Conservation (phyloP, 2,888 invertebrate species). For the Pherbina coryleti region DNA sequence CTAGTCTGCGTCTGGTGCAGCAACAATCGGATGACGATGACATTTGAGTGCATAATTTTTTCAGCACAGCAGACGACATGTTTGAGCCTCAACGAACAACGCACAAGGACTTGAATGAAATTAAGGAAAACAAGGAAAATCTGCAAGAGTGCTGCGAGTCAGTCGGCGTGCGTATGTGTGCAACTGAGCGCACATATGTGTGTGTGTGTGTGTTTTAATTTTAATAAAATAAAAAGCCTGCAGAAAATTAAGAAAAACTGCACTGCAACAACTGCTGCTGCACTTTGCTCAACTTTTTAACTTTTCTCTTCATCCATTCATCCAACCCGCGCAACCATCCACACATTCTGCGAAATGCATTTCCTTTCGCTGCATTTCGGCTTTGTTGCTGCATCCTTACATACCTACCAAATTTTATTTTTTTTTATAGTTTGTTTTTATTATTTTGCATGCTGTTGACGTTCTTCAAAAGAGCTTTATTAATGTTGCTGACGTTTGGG, state of each 20-base stretch:
- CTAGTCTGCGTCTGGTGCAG: neutral
- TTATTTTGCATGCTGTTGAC: slow-evolving; percentile 4
- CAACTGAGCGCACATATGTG: neutral
- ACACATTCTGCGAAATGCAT: neutral
- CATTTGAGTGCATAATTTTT: slow-evolving; percentile 16
- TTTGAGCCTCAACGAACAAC: neutral
- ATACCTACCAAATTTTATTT: too few species aligned
- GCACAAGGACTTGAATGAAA: neutral
- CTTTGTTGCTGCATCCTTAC: slow-evolving; percentile 2
- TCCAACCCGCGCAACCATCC: neutral
- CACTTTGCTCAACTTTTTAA: neutral
- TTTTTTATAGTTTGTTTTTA: slow-evolving; percentile 10
- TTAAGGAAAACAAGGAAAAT: neutral
- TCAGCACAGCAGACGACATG: neutral
- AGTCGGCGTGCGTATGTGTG: neutral
- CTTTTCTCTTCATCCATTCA: neutral
- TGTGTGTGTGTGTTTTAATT: neutral
- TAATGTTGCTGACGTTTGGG: slow-evolving; percentile 17
- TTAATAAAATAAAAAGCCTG: neutral
- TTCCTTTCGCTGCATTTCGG: neutral
- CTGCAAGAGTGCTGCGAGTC: neutral
- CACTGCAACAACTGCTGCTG: neutral
- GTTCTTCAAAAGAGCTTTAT: slow-evolving; percentile 12
- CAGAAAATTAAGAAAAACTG: neutral
- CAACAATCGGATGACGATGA: neutral